phyloP scores from a whole-genome alignment of 2,797 vertebrate species.

The Cyprinodon diabolis region DNA sequence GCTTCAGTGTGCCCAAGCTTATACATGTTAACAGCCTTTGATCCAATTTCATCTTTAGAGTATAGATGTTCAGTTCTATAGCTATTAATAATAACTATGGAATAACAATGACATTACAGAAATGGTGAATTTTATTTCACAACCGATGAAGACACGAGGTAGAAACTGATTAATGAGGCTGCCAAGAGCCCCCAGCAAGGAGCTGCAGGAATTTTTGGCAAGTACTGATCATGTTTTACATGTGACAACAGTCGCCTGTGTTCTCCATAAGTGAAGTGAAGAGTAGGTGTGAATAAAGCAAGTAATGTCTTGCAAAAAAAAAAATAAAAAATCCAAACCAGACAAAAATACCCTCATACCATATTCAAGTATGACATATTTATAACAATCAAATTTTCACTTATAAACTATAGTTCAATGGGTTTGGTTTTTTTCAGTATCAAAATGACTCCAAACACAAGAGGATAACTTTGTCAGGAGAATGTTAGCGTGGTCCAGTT shows the following conservation, averaged over 20 bases:
- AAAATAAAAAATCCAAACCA: background rate
- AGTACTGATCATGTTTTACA: background rate
- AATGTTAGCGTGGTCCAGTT: too few species aligned
- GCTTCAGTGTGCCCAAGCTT: background rate
- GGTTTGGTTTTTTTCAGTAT: background rate
- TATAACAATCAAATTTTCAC: too few species aligned
- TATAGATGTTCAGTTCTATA: background rate
- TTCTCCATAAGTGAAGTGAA: background rate
- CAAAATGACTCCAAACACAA: background rate
- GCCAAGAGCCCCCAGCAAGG: background rate
- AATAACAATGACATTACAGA: background rate
- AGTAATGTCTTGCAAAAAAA: background rate
- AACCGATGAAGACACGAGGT: background rate
- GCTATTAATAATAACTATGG: background rate
- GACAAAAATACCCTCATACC: background rate
- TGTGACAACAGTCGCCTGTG: background rate
- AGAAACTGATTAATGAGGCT: background rate
- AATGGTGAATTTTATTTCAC: background rate
- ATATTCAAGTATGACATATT: too few species aligned
- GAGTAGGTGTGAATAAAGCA: background rate
- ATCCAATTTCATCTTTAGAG: background rate
- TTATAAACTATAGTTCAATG: background rate
- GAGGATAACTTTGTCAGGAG: background rate
- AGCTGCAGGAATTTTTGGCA: background rate
- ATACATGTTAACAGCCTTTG: background rate